A percentile compares a stretch with the other conserved stretches of the same genome.
Conservation (phyloP, 2,888 invertebrate species). For the Eucriotettix oculatus region DNA sequence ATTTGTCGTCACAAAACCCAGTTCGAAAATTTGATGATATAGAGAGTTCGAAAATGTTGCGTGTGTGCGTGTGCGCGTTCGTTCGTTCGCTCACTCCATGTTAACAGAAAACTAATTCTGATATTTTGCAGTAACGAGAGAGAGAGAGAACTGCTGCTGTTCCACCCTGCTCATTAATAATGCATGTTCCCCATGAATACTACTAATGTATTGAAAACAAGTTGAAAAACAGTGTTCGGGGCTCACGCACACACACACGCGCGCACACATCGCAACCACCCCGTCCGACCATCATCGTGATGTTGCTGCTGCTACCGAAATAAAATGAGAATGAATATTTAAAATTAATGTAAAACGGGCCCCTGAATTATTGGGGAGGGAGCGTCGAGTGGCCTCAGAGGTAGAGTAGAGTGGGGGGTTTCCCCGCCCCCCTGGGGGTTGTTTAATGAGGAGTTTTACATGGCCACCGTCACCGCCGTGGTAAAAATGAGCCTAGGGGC, state of each 20-base stretch:
- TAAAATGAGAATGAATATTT: conserved; percentile 10
- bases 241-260: not conserved
- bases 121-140: not conserved
- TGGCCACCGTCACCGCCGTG: too few species aligned
- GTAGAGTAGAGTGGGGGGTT: not conserved
- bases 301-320: not conserved
- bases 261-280: not conserved
- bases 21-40: too few species aligned
- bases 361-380: not conserved
- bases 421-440: not conserved
- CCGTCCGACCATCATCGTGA: not conserved
- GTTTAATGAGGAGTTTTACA: too few species aligned
- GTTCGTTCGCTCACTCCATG: not conserved
- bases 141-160: not conserved
- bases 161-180: conserved; percentile 5
- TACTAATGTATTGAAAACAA: conserved; percentile 9
- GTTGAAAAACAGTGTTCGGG: conserved; percentile 6
- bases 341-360: conserved; percentile 10
- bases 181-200: conserved; percentile 6
- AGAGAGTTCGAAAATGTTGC: too few species aligned
- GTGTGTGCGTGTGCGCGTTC: too few species aligned
- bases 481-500: too few species aligned
- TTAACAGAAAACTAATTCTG: conserved; percentile 2
- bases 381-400: not conserved
- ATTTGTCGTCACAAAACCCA: too few species aligned